Evolutionary conservation across 1,140 invertebrate genomes (phyloP).

Genomic region (Penaeus vannamei): DNA sequence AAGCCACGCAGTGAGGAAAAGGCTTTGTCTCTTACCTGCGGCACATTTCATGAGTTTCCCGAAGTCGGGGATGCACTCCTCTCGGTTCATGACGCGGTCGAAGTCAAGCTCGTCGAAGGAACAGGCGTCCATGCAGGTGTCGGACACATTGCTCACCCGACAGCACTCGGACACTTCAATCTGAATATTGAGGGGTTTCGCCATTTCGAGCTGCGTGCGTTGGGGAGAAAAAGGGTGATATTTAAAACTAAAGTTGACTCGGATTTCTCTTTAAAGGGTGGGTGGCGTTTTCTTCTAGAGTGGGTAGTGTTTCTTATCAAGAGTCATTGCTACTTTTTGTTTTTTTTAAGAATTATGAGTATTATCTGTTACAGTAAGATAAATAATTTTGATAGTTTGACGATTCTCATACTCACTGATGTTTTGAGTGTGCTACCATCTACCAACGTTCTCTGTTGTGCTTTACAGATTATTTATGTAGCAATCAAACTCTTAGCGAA

Average conservation of each 20-base stretch:
- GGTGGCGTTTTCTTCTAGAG: neutral
- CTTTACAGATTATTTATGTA: too few relatives aligned
- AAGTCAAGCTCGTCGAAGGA: conserved; percentile 83
- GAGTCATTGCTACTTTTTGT: too few relatives aligned
- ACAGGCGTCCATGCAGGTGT: conserved; percentile 83
- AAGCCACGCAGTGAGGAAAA: neutral
- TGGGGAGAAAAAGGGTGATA: neutral
- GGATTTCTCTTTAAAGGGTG: neutral
- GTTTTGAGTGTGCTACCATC: too few relatives aligned
- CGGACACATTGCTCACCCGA: conserved; percentile 81
- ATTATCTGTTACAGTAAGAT: too few relatives aligned
- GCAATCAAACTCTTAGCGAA: too few relatives aligned
- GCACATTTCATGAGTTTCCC: conserved; percentile 89
- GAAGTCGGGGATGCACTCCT: conserved; percentile 85
- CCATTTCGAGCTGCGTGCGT: conserved; percentile 19
- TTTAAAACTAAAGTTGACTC: neutral
- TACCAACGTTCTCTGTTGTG: too few relatives aligned
- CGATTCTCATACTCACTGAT: too few relatives aligned
- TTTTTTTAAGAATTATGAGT: too few relatives aligned
- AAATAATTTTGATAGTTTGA: too few relatives aligned
- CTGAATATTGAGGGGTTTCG: conserved; percentile 20
- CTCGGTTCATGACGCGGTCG: conserved; percentile 82
- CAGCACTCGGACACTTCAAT: conserved; percentile 84
- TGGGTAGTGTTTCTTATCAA: neutral
- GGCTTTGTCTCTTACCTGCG: conserved; percentile 75